Percentiles rank a stretch among this genome's conserved stretches.
These are phyloP conservation scores for Tetragonula clypearis DNA, from an alignment of 1,140 invertebrate genomes.

Conservation along the genomic window DNA sequence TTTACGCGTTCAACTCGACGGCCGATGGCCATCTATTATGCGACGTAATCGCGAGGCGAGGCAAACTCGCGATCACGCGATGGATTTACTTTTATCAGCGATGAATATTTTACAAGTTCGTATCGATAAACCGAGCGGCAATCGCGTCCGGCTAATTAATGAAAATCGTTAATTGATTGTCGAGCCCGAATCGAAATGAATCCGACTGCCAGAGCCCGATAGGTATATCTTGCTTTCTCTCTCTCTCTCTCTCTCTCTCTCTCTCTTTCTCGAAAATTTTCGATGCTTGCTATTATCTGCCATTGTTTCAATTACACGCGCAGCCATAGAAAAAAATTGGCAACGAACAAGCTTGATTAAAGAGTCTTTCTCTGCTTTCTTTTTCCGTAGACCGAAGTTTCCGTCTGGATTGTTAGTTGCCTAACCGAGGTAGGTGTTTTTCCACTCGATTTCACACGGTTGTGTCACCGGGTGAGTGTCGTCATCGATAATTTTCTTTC, in stretches of 20 bases:
- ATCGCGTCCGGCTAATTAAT: slow-evolving; percentile 4
- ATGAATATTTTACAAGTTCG: slow-evolving; percentile 27
- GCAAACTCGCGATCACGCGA: not conserved
- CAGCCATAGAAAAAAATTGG: not conserved
- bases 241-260: too few species aligned
- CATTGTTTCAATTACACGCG: not conserved
- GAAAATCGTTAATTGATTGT: not conserved
- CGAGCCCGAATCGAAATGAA: not conserved
- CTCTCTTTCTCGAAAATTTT: not conserved
- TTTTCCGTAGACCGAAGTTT: not conserved
- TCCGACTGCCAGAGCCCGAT: too few species aligned
- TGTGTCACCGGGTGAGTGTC: not conserved
- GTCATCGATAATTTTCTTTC: not conserved
- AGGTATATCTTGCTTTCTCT: too few species aligned
- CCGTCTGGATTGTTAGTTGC: not conserved
- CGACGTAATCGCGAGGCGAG: not conserved
- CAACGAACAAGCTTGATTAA: not conserved
- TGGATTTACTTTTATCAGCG: not conserved
- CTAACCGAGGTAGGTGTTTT: not conserved
- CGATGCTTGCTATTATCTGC: not conserved
- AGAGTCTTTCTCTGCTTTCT: not conserved
- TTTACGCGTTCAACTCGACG: not conserved
- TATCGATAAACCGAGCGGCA: too few species aligned
- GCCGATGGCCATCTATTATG: slow-evolving; percentile 12
- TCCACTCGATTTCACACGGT: not conserved